phyloP scores from a whole-genome alignment of 2,888 invertebrate genomes.

The Ormia ochracea region DNA sequence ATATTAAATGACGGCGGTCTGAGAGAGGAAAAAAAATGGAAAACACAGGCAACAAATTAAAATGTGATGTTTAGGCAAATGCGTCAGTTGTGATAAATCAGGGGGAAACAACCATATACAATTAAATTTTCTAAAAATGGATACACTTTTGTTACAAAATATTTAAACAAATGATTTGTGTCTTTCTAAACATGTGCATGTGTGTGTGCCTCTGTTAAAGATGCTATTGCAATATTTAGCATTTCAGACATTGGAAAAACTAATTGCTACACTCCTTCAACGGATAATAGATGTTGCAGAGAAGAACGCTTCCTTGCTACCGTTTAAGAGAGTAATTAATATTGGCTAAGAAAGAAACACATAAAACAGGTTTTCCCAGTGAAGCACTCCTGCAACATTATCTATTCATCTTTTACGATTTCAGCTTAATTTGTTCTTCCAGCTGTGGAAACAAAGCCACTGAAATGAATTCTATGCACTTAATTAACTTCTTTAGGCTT shows the following conservation, averaged over 20 bases:
- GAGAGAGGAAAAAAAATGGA: not conserved
- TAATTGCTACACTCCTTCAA: not conserved
- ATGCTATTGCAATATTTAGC: not conserved
- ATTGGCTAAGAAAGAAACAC: not conserved
- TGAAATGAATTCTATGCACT: constrained; percentile 15
- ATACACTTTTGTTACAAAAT: too few relatives aligned
- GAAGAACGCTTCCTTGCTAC: not conserved
- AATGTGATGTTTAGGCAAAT: constrained; percentile 39
- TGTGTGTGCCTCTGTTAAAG: not conserved
- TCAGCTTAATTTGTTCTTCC: constrained; percentile 19
- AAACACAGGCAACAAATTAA: constrained; percentile 3
- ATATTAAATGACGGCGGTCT: constrained; percentile 48
- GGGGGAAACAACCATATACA: not conserved
- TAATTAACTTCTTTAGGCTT: constrained; percentile 50
- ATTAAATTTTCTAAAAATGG: constrained; percentile 5
- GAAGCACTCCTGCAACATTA: not conserved
- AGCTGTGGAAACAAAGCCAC: not conserved
- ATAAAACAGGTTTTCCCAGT: not conserved
- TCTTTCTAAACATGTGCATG: not conserved
- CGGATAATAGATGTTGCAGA: not conserved
- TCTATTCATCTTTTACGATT: constrained; percentile 4
- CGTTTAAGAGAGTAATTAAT: constrained; percentile 2
- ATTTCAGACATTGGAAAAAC: not conserved
- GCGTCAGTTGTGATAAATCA: not conserved
- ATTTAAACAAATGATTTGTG: constrained; percentile 20